Percentiles rank a stretch among this genome's conserved stretches.
Evolutionary conservation across 2,113 vertebrate species (phyloP).

Genomic region (Gymnocephalus cernua): DNA sequence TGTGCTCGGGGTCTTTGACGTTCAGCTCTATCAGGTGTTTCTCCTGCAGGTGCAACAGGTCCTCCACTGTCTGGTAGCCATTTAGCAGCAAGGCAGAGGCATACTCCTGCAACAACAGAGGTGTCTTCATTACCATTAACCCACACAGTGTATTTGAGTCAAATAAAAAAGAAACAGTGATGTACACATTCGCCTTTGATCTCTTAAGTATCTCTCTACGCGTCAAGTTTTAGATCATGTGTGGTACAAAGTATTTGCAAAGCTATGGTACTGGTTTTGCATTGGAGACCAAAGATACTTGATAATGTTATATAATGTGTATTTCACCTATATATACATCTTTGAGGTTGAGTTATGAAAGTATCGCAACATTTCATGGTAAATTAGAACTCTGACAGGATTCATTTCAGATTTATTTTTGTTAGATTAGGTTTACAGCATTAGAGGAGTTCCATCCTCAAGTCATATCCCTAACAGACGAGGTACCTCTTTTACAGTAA

Average conservation of each 20-base stretch:
- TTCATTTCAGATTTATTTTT: background rate
- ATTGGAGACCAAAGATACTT: background rate
- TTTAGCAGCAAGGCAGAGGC: conserved; percentile 92
- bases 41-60: conserved; percentile 92
- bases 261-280: background rate
- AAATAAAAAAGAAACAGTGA: background rate
- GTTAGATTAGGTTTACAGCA: too few relatives aligned
- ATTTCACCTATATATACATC: background rate
- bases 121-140: background rate
- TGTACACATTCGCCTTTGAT: background rate
- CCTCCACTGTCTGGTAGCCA: conserved; percentile 95
- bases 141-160: background rate
- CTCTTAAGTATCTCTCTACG: background rate
- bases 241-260: background rate
- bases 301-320: background rate
- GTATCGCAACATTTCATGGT: background rate
- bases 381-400: background rate
- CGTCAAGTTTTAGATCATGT: background rate
- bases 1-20: conserved; percentile 90
- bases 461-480: background rate
- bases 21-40: conserved; percentile 95
- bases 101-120: conserved; percentile 86
- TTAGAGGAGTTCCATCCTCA: background rate
- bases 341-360: background rate
- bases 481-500: background rate